phyloP scores from a whole-genome alignment of 2,113 vertebrate genomes.

The Nyctereutes procyonoides region DNA sequence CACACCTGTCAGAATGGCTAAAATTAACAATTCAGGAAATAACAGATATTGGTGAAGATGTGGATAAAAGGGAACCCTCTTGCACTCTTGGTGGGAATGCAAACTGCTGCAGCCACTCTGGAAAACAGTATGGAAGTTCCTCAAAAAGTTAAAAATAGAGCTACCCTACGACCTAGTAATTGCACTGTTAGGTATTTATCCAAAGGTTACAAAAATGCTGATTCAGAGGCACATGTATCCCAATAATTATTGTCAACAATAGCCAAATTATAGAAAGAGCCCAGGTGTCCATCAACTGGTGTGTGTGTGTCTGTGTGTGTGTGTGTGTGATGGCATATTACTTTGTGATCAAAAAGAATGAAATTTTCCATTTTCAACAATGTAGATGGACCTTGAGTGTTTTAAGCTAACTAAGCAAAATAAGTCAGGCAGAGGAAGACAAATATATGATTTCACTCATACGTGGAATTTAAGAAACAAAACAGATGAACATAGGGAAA shows the following conservation, averaged over 20 bases:
- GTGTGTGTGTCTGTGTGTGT: no score
- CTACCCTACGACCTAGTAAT: background rate
- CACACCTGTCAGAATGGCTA: background rate
- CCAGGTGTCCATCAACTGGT: background rate
- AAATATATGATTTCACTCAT: background rate
- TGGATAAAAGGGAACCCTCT: background rate
- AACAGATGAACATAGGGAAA: background rate
- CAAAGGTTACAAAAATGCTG: background rate
- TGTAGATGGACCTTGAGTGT: background rate
- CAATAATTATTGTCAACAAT: background rate
- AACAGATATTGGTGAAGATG: background rate
- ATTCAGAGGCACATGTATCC: background rate
- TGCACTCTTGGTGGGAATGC: background rate
- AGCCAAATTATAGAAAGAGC: background rate
- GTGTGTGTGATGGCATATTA: background rate
- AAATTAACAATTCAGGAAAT: background rate
- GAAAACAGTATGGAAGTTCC: background rate
- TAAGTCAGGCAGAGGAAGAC: background rate
- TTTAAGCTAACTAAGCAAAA: background rate
- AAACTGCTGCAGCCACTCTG: background rate
- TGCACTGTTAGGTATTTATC: background rate
- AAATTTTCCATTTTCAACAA: background rate
- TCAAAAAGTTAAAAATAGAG: background rate
- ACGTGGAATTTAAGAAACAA: background rate
- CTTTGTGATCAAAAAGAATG: background rate